Base-by-base conservation (phyloP, 2,113 vertebrate species). In the Dunckerocampus dactyliophorus region DNA sequence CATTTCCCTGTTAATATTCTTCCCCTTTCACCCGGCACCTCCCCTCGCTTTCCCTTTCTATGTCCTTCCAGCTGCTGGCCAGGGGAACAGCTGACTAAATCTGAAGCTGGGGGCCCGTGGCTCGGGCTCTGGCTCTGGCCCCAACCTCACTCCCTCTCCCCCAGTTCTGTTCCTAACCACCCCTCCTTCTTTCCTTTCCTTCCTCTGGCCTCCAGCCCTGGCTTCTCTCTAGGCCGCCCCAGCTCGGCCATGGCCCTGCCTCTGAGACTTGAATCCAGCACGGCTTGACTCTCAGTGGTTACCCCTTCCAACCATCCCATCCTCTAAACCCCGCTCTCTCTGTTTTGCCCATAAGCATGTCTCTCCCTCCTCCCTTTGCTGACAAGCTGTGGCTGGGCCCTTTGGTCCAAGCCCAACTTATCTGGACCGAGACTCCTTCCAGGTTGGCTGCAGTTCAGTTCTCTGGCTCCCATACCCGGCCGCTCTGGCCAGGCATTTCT, bases 61-160 rank as follows among this genome's bases (percentile, higher is more conserved):
- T 55, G 39, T 75, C 65, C 71, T 76, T 87, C 85, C 83, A 86
- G 84, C 84, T 85, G 86, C 73, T 80, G 77, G 86, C 82, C 87
- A 89, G 77, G 67, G 79, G 80, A 89, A 88, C 87, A 89, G 87
- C 87, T 89, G 86, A 89, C 87, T 86, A 86, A 84, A 86, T 86
- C 76, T 81, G 80, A 87, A 88, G 83, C 79, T 77, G 67, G 69
- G 69, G 86, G 82, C 75, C 82, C 79, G 70, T 79, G 83, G 77
- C 81, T 34, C 31, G 1, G 39, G 39, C 39, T 39, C 37, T 39
- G 37, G 37, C 37, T 82, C 62, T 80, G 82, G 73, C 72, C 67
- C 53, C 66, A 65, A 67, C 69, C 74, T 76, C 80, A 65, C 75
- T 43, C 66, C 14, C n/a, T 6, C 39, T 6, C 10, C 45, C 45